Evolutionary conservation across 2,113 vertebrate species (phyloP).

Genomic region (Coryphaenoides rupestris): DNA sequence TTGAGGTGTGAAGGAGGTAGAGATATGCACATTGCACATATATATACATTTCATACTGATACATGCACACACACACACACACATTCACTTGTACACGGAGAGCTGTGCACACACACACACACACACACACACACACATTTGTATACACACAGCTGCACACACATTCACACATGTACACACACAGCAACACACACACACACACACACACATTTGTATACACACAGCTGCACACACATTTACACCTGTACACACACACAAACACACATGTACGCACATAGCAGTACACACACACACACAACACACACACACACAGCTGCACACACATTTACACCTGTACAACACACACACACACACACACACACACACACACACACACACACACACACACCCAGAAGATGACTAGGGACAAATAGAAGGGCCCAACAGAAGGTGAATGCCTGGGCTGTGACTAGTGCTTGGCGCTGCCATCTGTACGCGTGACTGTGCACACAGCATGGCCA

Average conservation of each 20-base stretch:
- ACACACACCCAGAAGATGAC: conserved; percentile 7
- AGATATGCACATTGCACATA: too few species aligned
- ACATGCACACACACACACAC: conserved; percentile 17
- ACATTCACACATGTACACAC: too few species aligned
- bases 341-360: too few species aligned
- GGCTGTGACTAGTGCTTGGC: too few species aligned
- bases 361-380: background rate
- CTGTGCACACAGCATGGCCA: too few species aligned
- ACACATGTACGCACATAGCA: background rate
- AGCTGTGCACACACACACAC: background rate
- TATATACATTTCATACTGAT: background rate
- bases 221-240: too few species aligned
- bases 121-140: background rate
- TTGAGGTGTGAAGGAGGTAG: too few species aligned
- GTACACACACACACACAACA: background rate
- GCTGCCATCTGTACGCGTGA: too few species aligned
- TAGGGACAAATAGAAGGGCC: conserved; percentile 10
- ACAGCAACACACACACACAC: too few species aligned
- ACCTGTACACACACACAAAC: background rate
- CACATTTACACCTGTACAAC: background rate
- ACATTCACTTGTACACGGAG: background rate
- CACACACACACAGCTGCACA: background rate
- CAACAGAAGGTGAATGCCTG: too few species aligned
- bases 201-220: too few species aligned
- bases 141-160: too few species aligned